Base-by-base conservation (phyloP, 1,140 invertebrate genomes). In the Danaus melanippus region DNA sequence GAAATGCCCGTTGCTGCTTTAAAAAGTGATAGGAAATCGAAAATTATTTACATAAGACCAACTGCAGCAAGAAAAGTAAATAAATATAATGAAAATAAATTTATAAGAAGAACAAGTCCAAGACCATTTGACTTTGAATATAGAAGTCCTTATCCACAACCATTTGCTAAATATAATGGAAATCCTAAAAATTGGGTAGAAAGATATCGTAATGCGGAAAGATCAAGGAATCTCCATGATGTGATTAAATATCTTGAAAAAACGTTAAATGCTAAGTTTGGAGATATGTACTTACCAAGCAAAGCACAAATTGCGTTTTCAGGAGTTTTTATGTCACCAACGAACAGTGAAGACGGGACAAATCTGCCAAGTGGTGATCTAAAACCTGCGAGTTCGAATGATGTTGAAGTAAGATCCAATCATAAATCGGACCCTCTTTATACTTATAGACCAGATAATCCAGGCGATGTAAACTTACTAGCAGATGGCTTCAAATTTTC, bases 401-500 rank as follows among this genome's bases (percentile, higher is more conserved):
- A 32, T 32, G 21, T 54, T 51, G 57, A 71, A 42, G 48, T 56
- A 12, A 66, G 64, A 53, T 58, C 57, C 8, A 82, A 77, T 50
- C 77, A 84, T 50, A 56, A 76, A 17, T 53, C 58, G 32, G 84
- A 87, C 57, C 85, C 85, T n/a, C 63, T 87, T 11, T 78, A 74
- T 53, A 75, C 62, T 48, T 88, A 70, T 54, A 87, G 79, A 56
- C 87, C 87, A 10, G 76, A 79, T 44, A 81, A 57, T 60, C 84
- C 84, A 5, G 78, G 79, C 11, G 85, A 88, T 56, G 74, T 88
- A 1, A 88, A 88, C 72, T 70, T 87, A 49, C 65, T 88, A 58
- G 87, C 82, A 42, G 87, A 87, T 60, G 72, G 71, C 9, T 76
- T 81, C 42, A 69, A 74, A 51, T 86, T 86, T 60, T 62, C 79